A percentile compares a stretch with the other conserved stretches of the same genome.
These are phyloP conservation scores for Petrocephalus sullivani DNA, from an alignment of 2,797 vertebrate species.

Conservation along the genomic window DNA sequence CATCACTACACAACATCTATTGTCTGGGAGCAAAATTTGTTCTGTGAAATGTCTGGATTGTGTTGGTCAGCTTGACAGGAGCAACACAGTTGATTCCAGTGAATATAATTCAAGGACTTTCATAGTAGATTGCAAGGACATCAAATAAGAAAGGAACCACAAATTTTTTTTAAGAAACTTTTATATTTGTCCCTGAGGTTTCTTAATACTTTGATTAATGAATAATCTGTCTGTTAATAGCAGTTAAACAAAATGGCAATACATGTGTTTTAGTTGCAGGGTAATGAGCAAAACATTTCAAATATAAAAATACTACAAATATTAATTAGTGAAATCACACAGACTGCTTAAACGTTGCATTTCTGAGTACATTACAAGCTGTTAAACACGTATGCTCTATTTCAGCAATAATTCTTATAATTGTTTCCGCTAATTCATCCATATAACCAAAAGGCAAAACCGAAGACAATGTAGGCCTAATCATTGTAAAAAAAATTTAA, in stretches of 20 bases:
- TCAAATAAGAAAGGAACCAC: constrained; percentile 27
- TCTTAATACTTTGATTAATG: background rate
- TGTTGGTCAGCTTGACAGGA: constrained; percentile 33
- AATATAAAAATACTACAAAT: background rate
- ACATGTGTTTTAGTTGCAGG: background rate
- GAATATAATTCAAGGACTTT: constrained; percentile 32
- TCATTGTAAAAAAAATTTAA: background rate
- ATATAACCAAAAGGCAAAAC: background rate
- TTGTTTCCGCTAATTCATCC: background rate
- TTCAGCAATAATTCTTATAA: background rate
- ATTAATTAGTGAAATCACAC: background rate
- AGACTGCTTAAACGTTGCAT: background rate
- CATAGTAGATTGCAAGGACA: constrained; percentile 31
- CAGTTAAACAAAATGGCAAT: background rate
- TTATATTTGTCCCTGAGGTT: constrained; percentile 4
- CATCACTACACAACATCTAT: constrained; percentile 33
- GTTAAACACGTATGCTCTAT: background rate
- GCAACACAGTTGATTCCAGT: background rate
- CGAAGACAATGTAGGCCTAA: background rate
- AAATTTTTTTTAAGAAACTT: constrained; percentile 25
- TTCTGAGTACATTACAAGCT: background rate
- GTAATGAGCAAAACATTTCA: background rate
- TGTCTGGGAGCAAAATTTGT: constrained; percentile 38
- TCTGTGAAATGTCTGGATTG: constrained; percentile 29
- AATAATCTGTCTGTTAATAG: background rate